These are phyloP conservation scores for Aramus guarauna DNA, from an alignment of 2,113 vertebrate species.

Conservation along the genomic window DNA sequence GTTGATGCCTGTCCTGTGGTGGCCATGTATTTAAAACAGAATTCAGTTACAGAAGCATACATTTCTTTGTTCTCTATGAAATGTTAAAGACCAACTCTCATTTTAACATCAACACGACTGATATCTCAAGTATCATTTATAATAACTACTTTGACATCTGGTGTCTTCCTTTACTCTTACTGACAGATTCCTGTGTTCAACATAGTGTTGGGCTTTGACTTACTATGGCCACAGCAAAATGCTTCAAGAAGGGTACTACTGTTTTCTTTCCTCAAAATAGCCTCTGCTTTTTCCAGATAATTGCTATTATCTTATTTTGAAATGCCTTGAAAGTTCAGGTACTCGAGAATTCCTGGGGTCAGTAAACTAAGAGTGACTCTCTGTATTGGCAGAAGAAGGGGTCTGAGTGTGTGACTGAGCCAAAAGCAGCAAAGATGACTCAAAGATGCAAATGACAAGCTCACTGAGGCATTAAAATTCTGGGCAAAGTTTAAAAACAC, in stretches of 20 bases:
- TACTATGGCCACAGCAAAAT: background rate
- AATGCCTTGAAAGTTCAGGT: background rate
- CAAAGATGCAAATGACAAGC: background rate
- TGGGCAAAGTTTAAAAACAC: background rate
- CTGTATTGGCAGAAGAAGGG: background rate
- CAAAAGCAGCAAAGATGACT: background rate
- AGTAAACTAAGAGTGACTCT: background rate
- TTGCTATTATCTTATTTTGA: no score
- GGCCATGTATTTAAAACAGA: background rate
- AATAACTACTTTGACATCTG: background rate
- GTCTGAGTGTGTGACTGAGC: background rate
- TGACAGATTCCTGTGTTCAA: background rate
- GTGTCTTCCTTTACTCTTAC: background rate
- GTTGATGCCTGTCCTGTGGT: accelerated
- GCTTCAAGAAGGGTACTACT: background rate
- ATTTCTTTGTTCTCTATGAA: background rate
- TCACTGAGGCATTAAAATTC: background rate
- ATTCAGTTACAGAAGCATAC: background rate
- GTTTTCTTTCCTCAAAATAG: background rate
- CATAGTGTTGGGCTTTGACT: background rate
- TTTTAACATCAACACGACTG: background rate
- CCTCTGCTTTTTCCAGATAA: no score
- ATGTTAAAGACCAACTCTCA: background rate
- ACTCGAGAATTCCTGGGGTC: background rate
- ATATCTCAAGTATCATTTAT: background rate